A percentile compares a stretch with the other conserved stretches of the same genome.
phyloP scores from a whole-genome alignment of 2,888 invertebrate genomes.

The Sturmia bella region DNA sequence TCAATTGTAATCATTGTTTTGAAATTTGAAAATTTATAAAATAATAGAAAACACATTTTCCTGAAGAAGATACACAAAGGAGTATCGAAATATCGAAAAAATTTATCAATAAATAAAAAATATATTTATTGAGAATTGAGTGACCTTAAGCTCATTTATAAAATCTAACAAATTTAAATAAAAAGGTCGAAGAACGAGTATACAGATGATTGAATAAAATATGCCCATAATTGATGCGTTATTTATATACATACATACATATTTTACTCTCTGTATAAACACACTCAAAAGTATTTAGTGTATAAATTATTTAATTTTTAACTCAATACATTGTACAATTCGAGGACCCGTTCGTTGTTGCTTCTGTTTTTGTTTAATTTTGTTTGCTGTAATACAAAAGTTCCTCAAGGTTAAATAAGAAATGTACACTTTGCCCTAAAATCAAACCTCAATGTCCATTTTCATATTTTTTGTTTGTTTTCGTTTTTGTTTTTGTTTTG shows the following conservation, averaged over 20 bases:
- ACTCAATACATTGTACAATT: conserved; percentile 37
- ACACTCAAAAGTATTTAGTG: conserved; percentile 29
- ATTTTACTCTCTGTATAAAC: conserved; percentile 45
- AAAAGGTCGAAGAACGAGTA: conserved; percentile 3
- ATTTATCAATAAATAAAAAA: too few species aligned
- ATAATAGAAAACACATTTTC: too few species aligned
- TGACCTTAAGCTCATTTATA: too few species aligned
- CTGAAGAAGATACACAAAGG: too few species aligned
- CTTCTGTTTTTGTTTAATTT: conserved; percentile 42
- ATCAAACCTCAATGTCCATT: conserved; percentile 23
- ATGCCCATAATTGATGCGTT: conserved; percentile 49
- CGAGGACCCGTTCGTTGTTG: conserved; percentile 49
- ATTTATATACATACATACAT: too few species aligned
- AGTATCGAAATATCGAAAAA: too few species aligned
- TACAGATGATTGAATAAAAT: too few species aligned
- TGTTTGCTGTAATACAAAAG: conserved; percentile 45
- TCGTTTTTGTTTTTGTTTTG: conserved; percentile 6
- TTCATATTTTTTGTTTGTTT: conserved; percentile 11
- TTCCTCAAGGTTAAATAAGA: conserved; percentile 55
- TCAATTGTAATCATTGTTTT: too few species aligned
- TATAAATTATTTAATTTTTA: conserved; percentile 45
- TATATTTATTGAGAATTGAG: too few species aligned
- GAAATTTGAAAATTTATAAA: too few species aligned
- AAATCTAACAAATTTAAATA: too few species aligned
- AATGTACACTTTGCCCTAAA: conserved; percentile 31